A percentile compares a stretch with the other conserved stretches of the same genome.
phyloP scores from a whole-genome alignment of 2,113 vertebrate species.

The Diadophis punctatus region DNA sequence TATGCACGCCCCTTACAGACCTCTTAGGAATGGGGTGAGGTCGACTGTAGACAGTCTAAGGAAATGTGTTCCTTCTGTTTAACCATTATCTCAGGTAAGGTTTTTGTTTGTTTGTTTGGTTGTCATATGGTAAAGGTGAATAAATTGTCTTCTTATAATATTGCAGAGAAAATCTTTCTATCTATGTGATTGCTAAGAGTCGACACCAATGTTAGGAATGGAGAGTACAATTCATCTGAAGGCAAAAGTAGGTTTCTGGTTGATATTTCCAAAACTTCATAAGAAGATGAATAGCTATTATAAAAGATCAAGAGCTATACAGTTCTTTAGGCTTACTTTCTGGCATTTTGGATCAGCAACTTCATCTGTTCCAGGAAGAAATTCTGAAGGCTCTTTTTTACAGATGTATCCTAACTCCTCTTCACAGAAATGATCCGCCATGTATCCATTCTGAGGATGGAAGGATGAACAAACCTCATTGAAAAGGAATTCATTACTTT shows the following conservation, averaged over 20 bases:
- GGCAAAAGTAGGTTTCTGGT: not conserved
- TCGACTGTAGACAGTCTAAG: too few relatives aligned
- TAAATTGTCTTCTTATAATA: not conserved
- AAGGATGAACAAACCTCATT: conserved; percentile 1
- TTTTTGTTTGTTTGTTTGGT: not conserved
- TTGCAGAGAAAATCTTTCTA: not conserved
- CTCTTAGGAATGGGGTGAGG: too few relatives aligned
- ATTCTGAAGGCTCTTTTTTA: conserved; percentile 77
- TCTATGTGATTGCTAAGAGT: not conserved
- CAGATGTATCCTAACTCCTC: conserved; percentile 79
- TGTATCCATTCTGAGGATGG: conserved; percentile 76
- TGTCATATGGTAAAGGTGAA: not conserved
- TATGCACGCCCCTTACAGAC: too few relatives aligned
- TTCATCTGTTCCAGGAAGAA: conserved; percentile 52
- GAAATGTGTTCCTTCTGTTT: not conserved
- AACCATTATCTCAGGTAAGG: not conserved
- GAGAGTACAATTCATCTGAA: not conserved
- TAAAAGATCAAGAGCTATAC: fast-evolving
- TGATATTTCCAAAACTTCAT: not conserved
- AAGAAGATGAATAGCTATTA: not conserved
- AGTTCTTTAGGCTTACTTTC: conserved; percentile 71
- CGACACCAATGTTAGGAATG: not conserved
- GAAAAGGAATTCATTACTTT: not conserved
- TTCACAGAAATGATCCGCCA: conserved; percentile 86
- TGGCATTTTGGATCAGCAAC: conserved; percentile 74